These are phyloP conservation scores for Cordilura impudica DNA, from an alignment of 2,888 invertebrate genomes.

Conservation along the genomic window DNA sequence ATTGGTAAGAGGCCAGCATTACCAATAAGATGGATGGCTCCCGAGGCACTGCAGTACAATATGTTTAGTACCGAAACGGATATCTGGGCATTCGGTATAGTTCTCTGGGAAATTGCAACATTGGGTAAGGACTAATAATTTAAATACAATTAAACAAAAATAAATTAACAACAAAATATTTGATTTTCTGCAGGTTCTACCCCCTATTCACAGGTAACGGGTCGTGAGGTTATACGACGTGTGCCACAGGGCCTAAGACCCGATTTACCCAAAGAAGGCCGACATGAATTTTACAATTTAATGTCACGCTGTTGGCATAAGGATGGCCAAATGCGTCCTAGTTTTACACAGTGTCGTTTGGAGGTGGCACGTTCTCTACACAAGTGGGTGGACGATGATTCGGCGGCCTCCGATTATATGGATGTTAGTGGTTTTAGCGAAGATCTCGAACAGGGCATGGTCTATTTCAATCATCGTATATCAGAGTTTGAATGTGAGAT, in stretches of 20 bases:
- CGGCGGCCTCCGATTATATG: slow-evolving; percentile 77
- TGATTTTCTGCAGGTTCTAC: slow-evolving; percentile 83
- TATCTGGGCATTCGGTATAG: slow-evolving; percentile 92
- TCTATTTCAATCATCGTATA: slow-evolving; percentile 79
- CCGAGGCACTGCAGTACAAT: slow-evolving; percentile 88
- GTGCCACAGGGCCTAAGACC: slow-evolving; percentile 88
- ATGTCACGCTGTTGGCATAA: slow-evolving; percentile 84
- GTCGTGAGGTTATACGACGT: slow-evolving; percentile 88
- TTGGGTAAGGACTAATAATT: slow-evolving; percentile 80
- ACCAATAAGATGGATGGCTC: slow-evolving; percentile 87
- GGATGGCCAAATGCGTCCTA: slow-evolving; percentile 85
- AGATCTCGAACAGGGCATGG: slow-evolving; percentile 78
- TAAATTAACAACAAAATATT: neutral
- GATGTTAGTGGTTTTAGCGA: slow-evolving; percentile 78
- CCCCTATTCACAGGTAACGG: slow-evolving; percentile 91
- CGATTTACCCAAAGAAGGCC: slow-evolving; percentile 88
- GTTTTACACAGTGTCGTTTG: slow-evolving; percentile 82
- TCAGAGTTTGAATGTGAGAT: slow-evolving; percentile 84
- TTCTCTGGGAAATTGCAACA: slow-evolving; percentile 92
- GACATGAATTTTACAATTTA: slow-evolving; percentile 83
- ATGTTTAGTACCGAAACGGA: slow-evolving; percentile 89
- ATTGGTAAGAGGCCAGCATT: slow-evolving; percentile 76
- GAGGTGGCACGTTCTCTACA: slow-evolving; percentile 76
- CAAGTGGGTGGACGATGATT: slow-evolving; percentile 77
- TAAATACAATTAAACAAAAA: neutral